Evolutionary conservation across 2,888 invertebrate genomes (phyloP), one percentile per base, ranked within the genome.

Genomic region (Imbricaverruca yamaguchii): DNA sequence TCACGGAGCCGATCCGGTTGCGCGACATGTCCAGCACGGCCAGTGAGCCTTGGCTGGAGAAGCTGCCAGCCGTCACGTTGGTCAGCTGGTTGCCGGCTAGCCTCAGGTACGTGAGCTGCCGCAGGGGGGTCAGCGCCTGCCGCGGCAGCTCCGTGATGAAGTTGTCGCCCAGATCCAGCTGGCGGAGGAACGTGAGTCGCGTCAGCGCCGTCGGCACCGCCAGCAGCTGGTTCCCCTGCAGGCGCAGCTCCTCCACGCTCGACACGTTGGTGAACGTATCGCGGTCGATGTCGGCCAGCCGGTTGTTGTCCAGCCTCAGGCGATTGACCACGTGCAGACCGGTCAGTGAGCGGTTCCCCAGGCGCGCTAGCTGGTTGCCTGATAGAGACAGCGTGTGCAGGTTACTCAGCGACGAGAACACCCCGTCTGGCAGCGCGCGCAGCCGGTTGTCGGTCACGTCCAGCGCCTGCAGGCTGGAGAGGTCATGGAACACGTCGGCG

Each of bases 111-210:
- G 85, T 85, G 82, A 89, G 90, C 87, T 94, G 94, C 84, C 91
- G 92, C 89, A 97, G 91, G 87, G 94, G 94, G 86, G 91, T 92
- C 86, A 97, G 93, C 79, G 94, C 94, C 83, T 92, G 91, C 87
- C 93, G 92, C 84, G 94, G 93, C 82, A 98, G 88, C 82, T 91
- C 91, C 81, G 91, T 91, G 87, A 98, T 93, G 87, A 91, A 90
- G 89, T 98, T 98, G 88, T 96, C 95, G 82, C 95, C 96, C 84
- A 98, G 90, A 89, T 96, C 95, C 83, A 98, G 91, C 80, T 94
- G 94, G 87, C 93, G 91, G 85, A 97, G 89, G 85, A 95, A 90
- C 84, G 93, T 91, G 93, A 96, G 93, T 88, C 94, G 93, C 86
- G 92, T 91, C 83, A 96, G 88, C 55, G 95, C 95, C 85, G 92